A percentile compares a stretch with the other conserved stretches of the same genome.
Evolutionary conservation across 2,888 invertebrate genomes (phyloP).

Genomic region (Diadegma fenestrale): DNA sequence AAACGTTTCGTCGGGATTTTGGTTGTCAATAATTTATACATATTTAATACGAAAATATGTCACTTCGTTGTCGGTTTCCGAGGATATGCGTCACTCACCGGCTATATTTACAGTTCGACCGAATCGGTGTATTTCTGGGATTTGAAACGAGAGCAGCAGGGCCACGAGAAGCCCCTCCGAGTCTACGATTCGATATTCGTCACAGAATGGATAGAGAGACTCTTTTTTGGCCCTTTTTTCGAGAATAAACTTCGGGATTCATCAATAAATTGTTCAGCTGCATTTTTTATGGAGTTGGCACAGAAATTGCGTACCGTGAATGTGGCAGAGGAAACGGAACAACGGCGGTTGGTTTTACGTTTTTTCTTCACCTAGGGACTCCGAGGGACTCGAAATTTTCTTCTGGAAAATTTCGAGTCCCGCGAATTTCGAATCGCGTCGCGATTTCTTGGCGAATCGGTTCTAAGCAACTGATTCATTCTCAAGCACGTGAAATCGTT

Average conservation of each 20-base stretch:
- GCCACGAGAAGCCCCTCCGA: constrained; percentile 37
- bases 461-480: background rate
- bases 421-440: no score
- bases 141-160: constrained; percentile 66
- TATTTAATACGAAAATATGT: constrained; percentile 15
- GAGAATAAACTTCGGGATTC: background rate
- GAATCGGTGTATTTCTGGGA: constrained; percentile 25
- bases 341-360: background rate
- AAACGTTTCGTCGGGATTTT: background rate
- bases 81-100: constrained; percentile 14
- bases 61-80: constrained; percentile 17
- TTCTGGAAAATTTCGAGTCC: no score
- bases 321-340: background rate
- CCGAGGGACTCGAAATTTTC: background rate
- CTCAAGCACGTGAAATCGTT: background rate
- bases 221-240: constrained; percentile 19
- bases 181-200: constrained; percentile 51
- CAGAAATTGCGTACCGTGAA: background rate
- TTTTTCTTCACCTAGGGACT: background rate
- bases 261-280: background rate
- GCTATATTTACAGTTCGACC: constrained; percentile 50
- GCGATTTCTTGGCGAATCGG: background rate
- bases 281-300: background rate
- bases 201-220: constrained; percentile 19
- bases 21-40: constrained; percentile 14